Base-by-base conservation (phyloP, 2,797 vertebrate genomes). In the Phaenicophaeus curvirostris region DNA sequence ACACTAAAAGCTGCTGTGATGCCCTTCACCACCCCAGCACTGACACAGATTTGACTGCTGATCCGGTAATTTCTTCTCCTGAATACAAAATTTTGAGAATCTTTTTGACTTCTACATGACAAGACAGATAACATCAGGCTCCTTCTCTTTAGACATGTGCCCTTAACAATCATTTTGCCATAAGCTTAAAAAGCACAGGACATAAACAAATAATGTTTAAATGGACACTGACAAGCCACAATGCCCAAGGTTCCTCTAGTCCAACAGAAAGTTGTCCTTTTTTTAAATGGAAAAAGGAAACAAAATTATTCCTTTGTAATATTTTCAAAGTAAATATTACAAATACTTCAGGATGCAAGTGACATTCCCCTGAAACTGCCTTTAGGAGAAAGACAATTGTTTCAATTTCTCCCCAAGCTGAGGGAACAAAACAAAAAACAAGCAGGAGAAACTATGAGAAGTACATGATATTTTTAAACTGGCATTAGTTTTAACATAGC, bases 311-410 rank as follows among this genome's bases (percentile, higher is more conserved):
- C 35, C 50, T 86, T 84, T 71, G 53, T 54, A 71, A 19, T 71
- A 76, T 85, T 94, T 96, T 73, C 59, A 54, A 94, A 94, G 41
- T 44, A 79, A 90, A 84, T 41, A 48, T 37, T 76, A 79, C 6
- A 41, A 23, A 53, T 77, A 35, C 15, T 88, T 79, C 42, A 73
- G 35, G 59, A 82, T 35, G 37, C 28, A 85, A 79, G 37, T 42
- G 59, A 61, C 53, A 61, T 50, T 88, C 89, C 55, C 73, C 95
- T 88, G 82, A 74, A 80, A 61, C 9, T 62, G 33, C 42, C 59
- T 90, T 88, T 20, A 58, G 30, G 30, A 87, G 13, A 91, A 87
- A 92, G 35, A 68, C 85, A 83, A 84, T 10, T 3, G 23, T 51
- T 66, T 63, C 6, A 39, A 51, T 48, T 88, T 94, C 67, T 90